phyloP scores from a whole-genome alignment of 2,113 vertebrate genomes.

The Nerophis lumbriciformis region DNA sequence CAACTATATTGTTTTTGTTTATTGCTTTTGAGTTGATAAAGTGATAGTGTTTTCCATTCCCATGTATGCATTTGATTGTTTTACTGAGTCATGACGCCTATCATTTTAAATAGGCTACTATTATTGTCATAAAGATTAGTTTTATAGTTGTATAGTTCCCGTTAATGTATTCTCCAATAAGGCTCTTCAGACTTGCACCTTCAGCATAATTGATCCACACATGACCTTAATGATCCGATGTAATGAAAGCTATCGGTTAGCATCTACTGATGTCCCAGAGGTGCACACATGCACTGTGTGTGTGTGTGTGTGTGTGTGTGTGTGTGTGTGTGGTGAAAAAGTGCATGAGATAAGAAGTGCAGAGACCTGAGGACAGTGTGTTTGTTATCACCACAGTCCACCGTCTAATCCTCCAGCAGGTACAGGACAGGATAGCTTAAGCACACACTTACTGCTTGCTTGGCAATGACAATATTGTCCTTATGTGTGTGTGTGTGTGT shows the following conservation, averaged over 20 bases:
- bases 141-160: too few species aligned
- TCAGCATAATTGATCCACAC: conserved; percentile 14
- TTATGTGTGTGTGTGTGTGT: not conserved
- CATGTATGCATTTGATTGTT: too few species aligned
- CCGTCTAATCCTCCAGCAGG: conserved; percentile 41
- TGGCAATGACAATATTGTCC: conserved; percentile 7
- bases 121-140: too few species aligned
- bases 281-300: not conserved
- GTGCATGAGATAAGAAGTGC: conserved; percentile 12
- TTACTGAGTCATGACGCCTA: too few species aligned
- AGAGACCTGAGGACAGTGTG: conserved; percentile 28
- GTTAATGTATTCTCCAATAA: conserved; percentile 2
- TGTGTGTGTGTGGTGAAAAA: not conserved
- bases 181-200: conserved; percentile 18
- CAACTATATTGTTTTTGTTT: too few species aligned
- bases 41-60: too few species aligned
- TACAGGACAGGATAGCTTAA: conserved; percentile 22
- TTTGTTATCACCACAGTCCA: conserved; percentile 45
- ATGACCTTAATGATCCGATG: conserved; percentile 5
- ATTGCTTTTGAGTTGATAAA: too few species aligned
- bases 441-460: conserved; percentile 11
- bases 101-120: too few species aligned
- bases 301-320: not conserved
- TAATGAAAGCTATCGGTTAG: conserved; percentile 1
- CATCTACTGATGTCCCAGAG: not conserved